Evolutionary conservation across 2,797 vertebrate species (phyloP), one percentile per base, ranked within the genome.

Genomic region (Pterois miles): DNA sequence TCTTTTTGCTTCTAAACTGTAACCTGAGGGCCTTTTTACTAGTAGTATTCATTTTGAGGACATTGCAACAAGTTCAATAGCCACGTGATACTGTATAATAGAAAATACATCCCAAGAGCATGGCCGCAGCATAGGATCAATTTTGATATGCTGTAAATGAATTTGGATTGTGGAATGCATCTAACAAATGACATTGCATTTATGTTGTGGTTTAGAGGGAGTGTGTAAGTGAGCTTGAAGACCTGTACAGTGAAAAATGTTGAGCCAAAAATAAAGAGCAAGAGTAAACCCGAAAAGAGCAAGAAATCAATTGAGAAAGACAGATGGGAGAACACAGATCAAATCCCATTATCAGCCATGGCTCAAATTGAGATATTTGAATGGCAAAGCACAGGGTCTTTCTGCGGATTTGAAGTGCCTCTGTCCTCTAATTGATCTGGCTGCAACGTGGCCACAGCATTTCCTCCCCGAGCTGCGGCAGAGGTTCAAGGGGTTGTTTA

Each of bases 331-430:
- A 9, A 20, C 22, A 46, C 18, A 18, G 10, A 27, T 25, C 14
- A 57, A 60, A 43, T 18, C 25, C 74, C 68, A 87, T 86, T 86
- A 85, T 56, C 46, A 69, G 27, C 40, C 65, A 72, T 25, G 36
- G 62, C 9, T 81, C 36, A 64, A 53, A 54, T 7, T 71, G 57
- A 66, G 34, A 52, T 53, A 53, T 70, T 56, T 54, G 36, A 66
- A 70, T 9, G 27, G 25, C 14, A 5, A 27, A 50, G 23, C 6
- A 4, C 3, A 1, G 36, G 20, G 36, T 77, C 64, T 59, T 63
- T 65, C 71, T 85, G 79, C 8, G 58, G 86, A 86, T 58, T 83
- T 53, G 27, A 74, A 88, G 84, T 88, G 89, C 74, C n/a, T 88
- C 38, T 57, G 69, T 76, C 23, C 59, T 74, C 82, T 90, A 74